Evolutionary conservation across 2,888 invertebrate genomes (phyloP).

Genomic region (Pterobdella sp.): DNA sequence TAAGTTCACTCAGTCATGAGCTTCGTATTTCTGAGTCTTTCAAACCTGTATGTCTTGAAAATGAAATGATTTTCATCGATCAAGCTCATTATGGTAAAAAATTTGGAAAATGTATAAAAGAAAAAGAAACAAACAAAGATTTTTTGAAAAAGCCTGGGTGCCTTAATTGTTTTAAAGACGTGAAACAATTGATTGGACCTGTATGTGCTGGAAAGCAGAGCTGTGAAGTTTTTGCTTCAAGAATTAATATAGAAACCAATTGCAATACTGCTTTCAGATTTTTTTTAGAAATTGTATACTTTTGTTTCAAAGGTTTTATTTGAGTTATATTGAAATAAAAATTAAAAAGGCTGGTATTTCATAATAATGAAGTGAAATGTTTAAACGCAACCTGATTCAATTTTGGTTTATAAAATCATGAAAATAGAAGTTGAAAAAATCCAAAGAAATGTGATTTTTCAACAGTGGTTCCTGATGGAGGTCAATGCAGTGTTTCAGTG

Average conservation of each 20-base stretch:
- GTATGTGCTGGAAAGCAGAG: background rate
- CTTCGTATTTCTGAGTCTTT: constrained; percentile 11
- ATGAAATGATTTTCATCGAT: constrained; percentile 18
- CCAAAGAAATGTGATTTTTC: too few relatives aligned
- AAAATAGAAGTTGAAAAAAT: too few relatives aligned
- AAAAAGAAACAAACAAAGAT: background rate
- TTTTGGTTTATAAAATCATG: too few relatives aligned
- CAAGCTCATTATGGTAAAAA: constrained; percentile 9
- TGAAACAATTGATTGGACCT: constrained; percentile 12
- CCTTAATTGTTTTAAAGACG: constrained; percentile 19
- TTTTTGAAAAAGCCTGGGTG: constrained; percentile 18
- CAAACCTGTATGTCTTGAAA: constrained; percentile 12
- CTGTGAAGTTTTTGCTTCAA: background rate
- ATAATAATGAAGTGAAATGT: too few relatives aligned
- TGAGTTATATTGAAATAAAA: background rate
- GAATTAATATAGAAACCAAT: background rate
- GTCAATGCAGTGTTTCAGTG: constrained; percentile 15
- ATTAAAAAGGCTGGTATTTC: too few relatives aligned
- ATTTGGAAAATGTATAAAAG: constrained; percentile 11
- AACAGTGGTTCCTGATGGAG: constrained; percentile 15
- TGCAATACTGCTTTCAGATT: background rate
- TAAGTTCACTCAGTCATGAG: constrained; percentile 9
- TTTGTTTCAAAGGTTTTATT: background rate
- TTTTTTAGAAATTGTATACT: background rate
- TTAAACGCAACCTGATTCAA: too few relatives aligned